Evolutionary conservation across 92 coral and sea anemone genomes (phyloP), one percentile per base, ranked within the genome.

Genomic region (Epizoanthus stellaris): DNA sequence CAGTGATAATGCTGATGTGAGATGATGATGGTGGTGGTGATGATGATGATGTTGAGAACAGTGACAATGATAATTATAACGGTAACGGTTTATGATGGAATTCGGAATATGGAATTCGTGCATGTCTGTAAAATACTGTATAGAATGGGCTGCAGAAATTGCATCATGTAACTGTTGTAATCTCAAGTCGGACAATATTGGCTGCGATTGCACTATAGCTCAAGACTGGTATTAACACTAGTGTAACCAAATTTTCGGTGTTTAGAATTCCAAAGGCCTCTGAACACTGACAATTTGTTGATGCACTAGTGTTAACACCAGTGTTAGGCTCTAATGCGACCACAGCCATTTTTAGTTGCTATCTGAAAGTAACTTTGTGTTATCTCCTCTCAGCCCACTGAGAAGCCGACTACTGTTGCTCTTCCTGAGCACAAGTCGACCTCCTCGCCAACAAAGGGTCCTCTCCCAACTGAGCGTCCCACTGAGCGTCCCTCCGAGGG

Each of bases 361-460:
- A 1, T 70, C 6, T 3, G 34, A 36, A 11, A 34, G 1, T 16
- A 36, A 3, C 25, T 40, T 62, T 73, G 19, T 76, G 47, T 7
- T 16, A 15, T 76, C 47, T 79, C 21, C 40, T 53, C 64, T 20
- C 70, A 91, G 95, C 90, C 91, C 64, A 91, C 98, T 70, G 94
- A 94, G 73, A 87, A 85, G 21, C 98, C 98, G 19, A 93, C 94
- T 68, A 62, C 84, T 38, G 87, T 73, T 72, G 57, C 85, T 70
- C 88, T 42, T 38, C 39, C 93, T 5, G 77, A 85, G 7, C 72
- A 77, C n/a, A 85, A 75, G 36, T 39, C 83, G 11, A 40, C 77
- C 21, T 70, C 77, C 13, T 38, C 67, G 12, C 85, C 87, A 38
- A 91, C 91, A 57, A 85, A 85, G 65, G 83, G 86, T 4, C 81